Conservation (phyloP, 2,797 vertebrate species). For the Muraenolepis orangiensis region DNA sequence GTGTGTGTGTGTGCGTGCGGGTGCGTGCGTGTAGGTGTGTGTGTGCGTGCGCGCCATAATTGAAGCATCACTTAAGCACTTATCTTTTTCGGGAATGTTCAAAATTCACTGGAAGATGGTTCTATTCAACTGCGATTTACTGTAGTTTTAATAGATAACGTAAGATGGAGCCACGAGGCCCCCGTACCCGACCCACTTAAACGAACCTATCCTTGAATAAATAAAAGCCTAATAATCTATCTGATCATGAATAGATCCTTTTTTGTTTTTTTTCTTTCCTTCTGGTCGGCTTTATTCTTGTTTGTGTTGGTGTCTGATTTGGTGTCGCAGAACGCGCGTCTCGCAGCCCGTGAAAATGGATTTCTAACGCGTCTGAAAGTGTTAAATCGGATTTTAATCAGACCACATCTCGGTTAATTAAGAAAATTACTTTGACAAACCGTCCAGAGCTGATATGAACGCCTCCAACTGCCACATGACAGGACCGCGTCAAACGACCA, state of each 20-base stretch:
- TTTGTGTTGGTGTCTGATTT: constrained; percentile 41
- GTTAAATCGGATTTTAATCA: constrained; percentile 70
- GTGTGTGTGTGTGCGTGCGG: neutral
- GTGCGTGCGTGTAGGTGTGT: neutral
- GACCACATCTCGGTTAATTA: constrained; percentile 65
- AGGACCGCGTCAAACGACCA: constrained; percentile 45
- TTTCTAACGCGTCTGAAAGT: constrained; percentile 54
- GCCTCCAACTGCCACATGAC: constrained; percentile 14
- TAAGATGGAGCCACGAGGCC: constrained; percentile 39
- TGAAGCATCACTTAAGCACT: constrained; percentile 58
- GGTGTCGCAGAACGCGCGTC: constrained; percentile 48
- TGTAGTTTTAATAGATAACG: constrained; percentile 38
- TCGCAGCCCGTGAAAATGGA: constrained; percentile 49
- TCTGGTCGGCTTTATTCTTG: neutral
- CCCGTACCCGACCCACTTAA: constrained; percentile 32
- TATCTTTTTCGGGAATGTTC: constrained; percentile 44
- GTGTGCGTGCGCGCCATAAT: constrained; percentile 38
- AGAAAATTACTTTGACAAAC: constrained; percentile 66
- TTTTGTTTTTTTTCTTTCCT: constrained; percentile 29
- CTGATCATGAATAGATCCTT: constrained; percentile 50
- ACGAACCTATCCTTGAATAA: constrained; percentile 41
- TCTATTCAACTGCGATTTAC: constrained; percentile 42
- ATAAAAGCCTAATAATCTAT: constrained; percentile 29
- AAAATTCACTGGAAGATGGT: constrained; percentile 46
- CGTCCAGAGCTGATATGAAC: constrained; percentile 49